A percentile compares a stretch with the other conserved stretches of the same genome.
phyloP scores from a whole-genome alignment of 2,888 invertebrate species.

The Deilephila porcellus region DNA sequence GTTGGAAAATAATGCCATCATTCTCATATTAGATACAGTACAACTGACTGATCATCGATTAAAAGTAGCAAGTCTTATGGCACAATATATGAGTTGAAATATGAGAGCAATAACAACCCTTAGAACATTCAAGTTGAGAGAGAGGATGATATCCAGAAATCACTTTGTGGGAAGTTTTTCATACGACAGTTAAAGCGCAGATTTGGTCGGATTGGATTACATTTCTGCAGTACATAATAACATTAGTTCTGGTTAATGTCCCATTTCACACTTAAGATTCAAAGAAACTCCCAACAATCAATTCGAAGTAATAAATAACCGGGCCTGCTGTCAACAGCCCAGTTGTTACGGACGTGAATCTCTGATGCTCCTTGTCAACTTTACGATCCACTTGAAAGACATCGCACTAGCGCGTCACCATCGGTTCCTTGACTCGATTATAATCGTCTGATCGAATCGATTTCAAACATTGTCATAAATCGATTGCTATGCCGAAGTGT shows the following conservation, averaged over 20 bases:
- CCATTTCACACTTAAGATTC: background rate
- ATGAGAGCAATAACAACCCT: too few relatives aligned
- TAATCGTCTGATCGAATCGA: background rate
- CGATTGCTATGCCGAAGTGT: background rate
- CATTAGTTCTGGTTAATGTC: background rate
- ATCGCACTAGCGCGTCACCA: background rate
- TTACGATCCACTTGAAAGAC: slow-evolving; percentile 16
- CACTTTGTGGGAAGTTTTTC: too few relatives aligned
- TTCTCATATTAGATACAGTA: too few relatives aligned
- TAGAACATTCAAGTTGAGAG: too few relatives aligned
- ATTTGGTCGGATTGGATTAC: background rate
- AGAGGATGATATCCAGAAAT: too few relatives aligned
- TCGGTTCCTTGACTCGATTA: background rate
- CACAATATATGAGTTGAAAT: too few relatives aligned
- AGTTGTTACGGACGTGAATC: background rate
- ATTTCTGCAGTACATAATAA: background rate
- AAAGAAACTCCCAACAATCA: background rate
- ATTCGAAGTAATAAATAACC: slow-evolving; percentile 1
- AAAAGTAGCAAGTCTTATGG: too few relatives aligned
- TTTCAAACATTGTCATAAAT: background rate
- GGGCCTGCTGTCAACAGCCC: slow-evolving; percentile 2
- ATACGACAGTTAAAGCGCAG: too few relatives aligned
- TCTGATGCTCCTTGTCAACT: slow-evolving; percentile 9
- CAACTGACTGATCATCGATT: too few relatives aligned
- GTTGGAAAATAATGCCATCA: too few relatives aligned